phyloP scores from a whole-genome alignment of 2,797 vertebrate genomes.

The Crocodylus rhombifer region DNA sequence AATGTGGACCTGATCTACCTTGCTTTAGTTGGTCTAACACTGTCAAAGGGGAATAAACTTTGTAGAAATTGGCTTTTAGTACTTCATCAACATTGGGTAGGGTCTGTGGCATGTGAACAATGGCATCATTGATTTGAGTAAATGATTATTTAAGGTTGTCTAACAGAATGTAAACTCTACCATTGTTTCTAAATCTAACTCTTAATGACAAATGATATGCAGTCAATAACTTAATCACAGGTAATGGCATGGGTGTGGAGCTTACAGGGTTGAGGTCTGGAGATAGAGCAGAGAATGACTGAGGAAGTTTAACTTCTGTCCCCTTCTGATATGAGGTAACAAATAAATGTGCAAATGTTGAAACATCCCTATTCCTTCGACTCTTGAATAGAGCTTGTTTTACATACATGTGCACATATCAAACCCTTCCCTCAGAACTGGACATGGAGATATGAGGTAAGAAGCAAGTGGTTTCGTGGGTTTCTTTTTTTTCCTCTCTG shows the following conservation, averaged over 20 bases:
- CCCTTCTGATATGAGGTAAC: neutral
- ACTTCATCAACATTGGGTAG: constrained; percentile 11
- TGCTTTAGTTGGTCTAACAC: neutral
- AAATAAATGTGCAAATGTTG: constrained; percentile 16
- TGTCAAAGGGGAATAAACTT: neutral
- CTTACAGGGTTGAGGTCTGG: constrained; percentile 17
- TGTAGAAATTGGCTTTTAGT: neutral
- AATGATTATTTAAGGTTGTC: neutral
- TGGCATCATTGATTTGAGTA: constrained; percentile 30
- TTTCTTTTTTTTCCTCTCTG: no score
- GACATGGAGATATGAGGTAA: no score
- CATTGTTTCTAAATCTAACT: constrained; percentile 50
- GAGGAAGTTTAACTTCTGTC: neutral
- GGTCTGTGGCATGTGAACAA: no score
- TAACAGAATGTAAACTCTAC: constrained; percentile 49
- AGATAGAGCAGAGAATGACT: constrained; percentile 52
- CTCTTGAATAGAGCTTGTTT: no score
- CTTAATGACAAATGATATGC: constrained; percentile 65
- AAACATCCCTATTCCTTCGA: no score
- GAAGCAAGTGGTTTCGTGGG: no score
- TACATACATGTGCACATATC: no score
- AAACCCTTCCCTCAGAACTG: no score
- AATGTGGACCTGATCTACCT: neutral
- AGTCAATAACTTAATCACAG: constrained; percentile 64
- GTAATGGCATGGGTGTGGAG: constrained; percentile 40